Conservation (phyloP, 2,113 vertebrate species). For the Hemibagrus wyckioides region DNA sequence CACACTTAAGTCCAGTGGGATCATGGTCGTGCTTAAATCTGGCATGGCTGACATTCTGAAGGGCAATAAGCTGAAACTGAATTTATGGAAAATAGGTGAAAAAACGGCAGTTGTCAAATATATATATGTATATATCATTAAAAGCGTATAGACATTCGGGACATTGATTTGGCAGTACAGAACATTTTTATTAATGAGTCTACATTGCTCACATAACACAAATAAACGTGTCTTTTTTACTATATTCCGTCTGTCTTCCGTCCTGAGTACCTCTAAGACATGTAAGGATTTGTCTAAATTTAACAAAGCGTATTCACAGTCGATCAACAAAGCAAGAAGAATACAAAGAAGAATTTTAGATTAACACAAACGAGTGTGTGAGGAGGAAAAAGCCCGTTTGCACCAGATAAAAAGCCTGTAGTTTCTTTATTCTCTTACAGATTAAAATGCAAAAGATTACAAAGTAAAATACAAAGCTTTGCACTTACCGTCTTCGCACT, state of each 20-base stretch:
- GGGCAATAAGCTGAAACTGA: constrained; percentile 33
- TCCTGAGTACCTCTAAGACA: neutral
- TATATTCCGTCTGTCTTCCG: neutral
- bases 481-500: constrained; percentile 27
- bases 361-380: neutral
- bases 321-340: too few species aligned
- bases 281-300: neutral
- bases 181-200: neutral
- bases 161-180: neutral
- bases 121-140: too few species aligned
- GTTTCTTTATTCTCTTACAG: neutral
- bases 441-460: neutral
- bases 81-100: neutral
- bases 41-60: constrained; percentile 65
- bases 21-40: constrained; percentile 48
- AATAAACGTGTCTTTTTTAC: neutral
- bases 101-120: neutral
- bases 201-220: neutral
- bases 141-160: neutral
- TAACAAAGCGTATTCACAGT: neutral
- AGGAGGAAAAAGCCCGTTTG: neutral
- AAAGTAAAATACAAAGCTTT: neutral
- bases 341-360: neutral
- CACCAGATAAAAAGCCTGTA: neutral
- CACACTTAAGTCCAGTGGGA: constrained; percentile 45